Base-by-base conservation (phyloP, 2,797 vertebrate species). In the Limnodromus scolopaceus region DNA sequence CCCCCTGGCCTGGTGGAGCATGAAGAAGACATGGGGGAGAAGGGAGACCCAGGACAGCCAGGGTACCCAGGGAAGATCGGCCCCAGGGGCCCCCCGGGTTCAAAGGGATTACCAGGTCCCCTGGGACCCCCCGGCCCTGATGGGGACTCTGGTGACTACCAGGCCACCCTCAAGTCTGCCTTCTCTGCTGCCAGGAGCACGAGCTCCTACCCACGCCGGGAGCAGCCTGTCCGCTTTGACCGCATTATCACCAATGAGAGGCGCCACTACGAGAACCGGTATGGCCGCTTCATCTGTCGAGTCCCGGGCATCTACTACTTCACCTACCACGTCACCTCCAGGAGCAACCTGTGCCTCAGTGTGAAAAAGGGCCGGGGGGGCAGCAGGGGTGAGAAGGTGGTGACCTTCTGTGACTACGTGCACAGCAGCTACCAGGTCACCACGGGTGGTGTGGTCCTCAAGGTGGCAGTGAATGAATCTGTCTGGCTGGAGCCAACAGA, bases 11-110 rank as follows among this genome's bases (percentile, higher is more conserved):
- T 10, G 13, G 82, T 83, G 24, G 96, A 96, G 34, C 46, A 96
- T 0, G 87, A 49, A 46, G 97, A 66, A 45, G 96, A 96, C 38
- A 77, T 83, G 3, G 98, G 98, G 23, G 97, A 98, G 39, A 97
- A 92, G 14, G 99, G 99, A 16, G 97, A 97, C 3, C 90, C 79
- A 0, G 99, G 99, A 15, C 7, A 0, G 0, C 87, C 55, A 0
- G 99, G 99, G 2, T 18, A 79, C 10, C 98, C 98, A 3, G 99
- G 99, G 10, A 98, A 98, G 94, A 79, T 98, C 0, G 99, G 99
- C 2, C 97, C 98, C 51, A 86, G 13, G 24, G 99, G 99, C 0
- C 54, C 77, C 0, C 5, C 75, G 0, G 99, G 99, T 4, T 8
- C 32, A 1, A 20, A 2, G 36, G 99, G 99, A 6, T 0, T 28